phyloP scores from a whole-genome alignment of 2,797 vertebrate species.

The Hypotaenidia okinawae region DNA sequence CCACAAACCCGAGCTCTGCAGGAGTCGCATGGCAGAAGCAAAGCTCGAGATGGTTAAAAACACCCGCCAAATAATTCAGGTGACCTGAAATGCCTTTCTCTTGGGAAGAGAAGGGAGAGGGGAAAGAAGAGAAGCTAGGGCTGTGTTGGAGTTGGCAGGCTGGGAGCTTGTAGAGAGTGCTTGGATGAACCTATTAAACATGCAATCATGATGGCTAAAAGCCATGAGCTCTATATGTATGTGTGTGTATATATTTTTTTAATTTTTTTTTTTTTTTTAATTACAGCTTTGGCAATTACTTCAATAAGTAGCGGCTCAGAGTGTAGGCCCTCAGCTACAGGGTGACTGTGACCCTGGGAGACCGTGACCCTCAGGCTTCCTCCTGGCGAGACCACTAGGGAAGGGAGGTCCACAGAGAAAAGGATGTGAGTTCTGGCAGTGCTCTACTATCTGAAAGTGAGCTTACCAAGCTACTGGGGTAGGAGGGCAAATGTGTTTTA shows the following conservation, averaged over 20 bases:
- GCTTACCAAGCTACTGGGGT: neutral
- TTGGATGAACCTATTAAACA: neutral
- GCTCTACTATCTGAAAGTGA: neutral
- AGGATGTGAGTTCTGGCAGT: neutral
- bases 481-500: neutral
- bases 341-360: neutral
- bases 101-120: neutral
- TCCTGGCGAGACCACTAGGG: neutral
- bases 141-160: neutral
- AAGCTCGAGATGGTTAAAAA: conserved; percentile 28
- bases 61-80: conserved; percentile 26
- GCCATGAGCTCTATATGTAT: neutral
- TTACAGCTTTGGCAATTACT: neutral
- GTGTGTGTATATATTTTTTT: too few species aligned
- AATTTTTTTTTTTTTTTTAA: neutral
- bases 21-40: neutral
- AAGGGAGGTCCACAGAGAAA: neutral
- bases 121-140: neutral
- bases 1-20: neutral
- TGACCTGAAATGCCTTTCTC: conserved; percentile 42
- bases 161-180: neutral
- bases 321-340: neutral
- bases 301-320: neutral
- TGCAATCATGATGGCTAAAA: neutral
- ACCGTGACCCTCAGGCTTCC: neutral